Base-by-base conservation (phyloP, 2,888 invertebrate genomes). In the Mechanitis messenoides region DNA sequence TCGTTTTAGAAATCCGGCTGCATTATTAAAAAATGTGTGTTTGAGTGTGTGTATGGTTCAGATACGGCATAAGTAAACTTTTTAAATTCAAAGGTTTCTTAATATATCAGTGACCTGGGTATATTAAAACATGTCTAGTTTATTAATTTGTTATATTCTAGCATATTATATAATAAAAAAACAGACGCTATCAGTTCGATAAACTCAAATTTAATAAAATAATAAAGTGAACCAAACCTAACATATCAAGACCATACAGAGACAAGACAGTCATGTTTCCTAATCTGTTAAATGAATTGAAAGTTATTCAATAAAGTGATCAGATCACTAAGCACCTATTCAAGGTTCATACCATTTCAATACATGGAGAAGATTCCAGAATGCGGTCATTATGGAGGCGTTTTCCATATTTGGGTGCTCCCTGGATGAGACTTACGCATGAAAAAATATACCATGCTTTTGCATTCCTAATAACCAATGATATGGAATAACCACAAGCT, bases 301-400 rank as follows among this genome's bases (percentile, higher is more conserved):
- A 53, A 62, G 62, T 59, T 60, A 47, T 56, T 53, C 60, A 63
- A 61, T 57, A 46, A 38, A 63, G 61, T 60, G 56, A 63, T 63
- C 61, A 33, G 38, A 55, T 50, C 58, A 57, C 62, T 35, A 55
- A 58, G 59, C 59, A 59, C 57, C 60, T 63, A 59, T 56, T 63
- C 67, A 66, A 69, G 62, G 66, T 56, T 72, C 69, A 68, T 69
- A 70, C 68, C 71, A 67, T 71, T 71, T 69, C 59, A 70, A 69
- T 68, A 65, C 60, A 63, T 64, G 60, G 60, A 60, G 62, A 59
- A 57, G 61, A 59, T 65, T 67, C 70, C 69, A 69, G 74, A 72
- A 75, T 71, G 71, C 71, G 72, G 77, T 76, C 70, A 72, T 76
- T 76, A 78, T 75, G 73, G 75, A 72, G 71, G 71, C 69, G 72